Base-by-base conservation (phyloP, 2,888 invertebrate genomes). In the Diplazon laetatorius region DNA sequence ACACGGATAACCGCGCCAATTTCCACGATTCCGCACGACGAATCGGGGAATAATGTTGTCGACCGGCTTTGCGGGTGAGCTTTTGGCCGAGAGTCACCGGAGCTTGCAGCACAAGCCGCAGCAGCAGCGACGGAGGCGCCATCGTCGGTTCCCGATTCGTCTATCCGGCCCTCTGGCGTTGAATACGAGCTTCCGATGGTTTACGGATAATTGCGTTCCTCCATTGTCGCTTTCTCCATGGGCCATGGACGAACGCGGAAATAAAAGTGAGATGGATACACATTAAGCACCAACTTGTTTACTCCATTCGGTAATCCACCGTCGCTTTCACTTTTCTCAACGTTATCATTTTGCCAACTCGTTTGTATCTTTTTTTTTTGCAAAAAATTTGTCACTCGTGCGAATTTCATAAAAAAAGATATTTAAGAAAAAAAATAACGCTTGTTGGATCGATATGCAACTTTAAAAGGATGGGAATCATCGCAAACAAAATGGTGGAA, bases 161-260 rank as follows among this genome's bases (percentile, higher is more conserved):
- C 14, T 18, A 12, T 12, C 20, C 50, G 0, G 6, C 50, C 37
- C 46, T 37, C 35, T 20, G 14, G 35, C 52, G 46, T 66, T 46
- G 44, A 71, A 52, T 46, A 25, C 42, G 48, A 59, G 25, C 37
- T 70, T 30, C 35, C 42, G 3, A 10, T 35, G 59, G 35, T 42
- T 60, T 60, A 30, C 59, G 37, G 42, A 55, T 76, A 60, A 76
- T 71, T 60, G 35, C 35, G 55, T 76, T 66, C 18, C 35, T 44
- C 62, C 37, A 46, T 37, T 9, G 44, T 2, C 35, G 18, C 37
- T 8, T 22, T 16, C 30, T 60, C n/a, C 62, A 50, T 55, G 37
- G 25, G 8, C 4, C 9, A 16, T 37, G n/a, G 18, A 50, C 9
- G 37, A 20, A 30, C 10, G 16, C 16, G 39, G 25, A 4, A 10